Percentiles rank a stretch among this genome's conserved stretches.
These are phyloP conservation scores for Darevskia nairensis DNA, from an alignment of 2,797 vertebrate genomes.

Conservation along the genomic window DNA sequence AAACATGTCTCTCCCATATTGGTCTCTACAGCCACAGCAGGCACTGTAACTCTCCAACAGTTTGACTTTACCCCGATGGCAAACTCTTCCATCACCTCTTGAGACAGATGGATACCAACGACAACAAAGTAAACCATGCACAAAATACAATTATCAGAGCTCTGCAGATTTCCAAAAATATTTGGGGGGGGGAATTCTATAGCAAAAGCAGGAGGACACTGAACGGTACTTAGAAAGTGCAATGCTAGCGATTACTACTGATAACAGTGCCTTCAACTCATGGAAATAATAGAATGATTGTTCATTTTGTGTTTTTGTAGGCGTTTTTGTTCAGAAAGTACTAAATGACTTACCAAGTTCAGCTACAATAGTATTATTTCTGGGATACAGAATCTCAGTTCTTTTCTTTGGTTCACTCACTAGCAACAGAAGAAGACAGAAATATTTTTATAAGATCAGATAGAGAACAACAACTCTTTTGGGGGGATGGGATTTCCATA, in stretches of 20 bases:
- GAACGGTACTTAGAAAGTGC: too few relatives aligned
- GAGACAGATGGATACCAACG: too few relatives aligned
- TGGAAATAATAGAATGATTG: neutral
- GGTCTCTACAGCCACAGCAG: too few relatives aligned
- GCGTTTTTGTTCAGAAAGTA: neutral
- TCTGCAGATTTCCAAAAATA: too few relatives aligned
- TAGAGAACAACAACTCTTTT: neutral
- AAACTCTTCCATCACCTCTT: too few relatives aligned
- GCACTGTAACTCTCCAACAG: too few relatives aligned
- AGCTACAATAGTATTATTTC: conserved; percentile 69
- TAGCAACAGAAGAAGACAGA: neutral
- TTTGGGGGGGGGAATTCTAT: too few relatives aligned
- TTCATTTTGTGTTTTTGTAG: neutral
- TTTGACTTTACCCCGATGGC: too few relatives aligned
- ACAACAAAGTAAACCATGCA: too few relatives aligned
- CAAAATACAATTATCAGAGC: too few relatives aligned
- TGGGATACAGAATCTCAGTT: conserved; percentile 73
- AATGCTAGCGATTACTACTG: neutral
- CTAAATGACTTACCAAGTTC: conserved; percentile 67
- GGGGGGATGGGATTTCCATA: neutral
- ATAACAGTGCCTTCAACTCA: neutral
- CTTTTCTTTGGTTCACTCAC: neutral
- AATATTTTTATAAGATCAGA: neutral
- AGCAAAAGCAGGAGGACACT: too few relatives aligned
- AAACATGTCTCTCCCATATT: too few relatives aligned